A percentile compares a stretch with the other conserved stretches of the same genome.
Conservation (phyloP, 2,797 vertebrate species). For the Leptoclinus maculatus region DNA sequence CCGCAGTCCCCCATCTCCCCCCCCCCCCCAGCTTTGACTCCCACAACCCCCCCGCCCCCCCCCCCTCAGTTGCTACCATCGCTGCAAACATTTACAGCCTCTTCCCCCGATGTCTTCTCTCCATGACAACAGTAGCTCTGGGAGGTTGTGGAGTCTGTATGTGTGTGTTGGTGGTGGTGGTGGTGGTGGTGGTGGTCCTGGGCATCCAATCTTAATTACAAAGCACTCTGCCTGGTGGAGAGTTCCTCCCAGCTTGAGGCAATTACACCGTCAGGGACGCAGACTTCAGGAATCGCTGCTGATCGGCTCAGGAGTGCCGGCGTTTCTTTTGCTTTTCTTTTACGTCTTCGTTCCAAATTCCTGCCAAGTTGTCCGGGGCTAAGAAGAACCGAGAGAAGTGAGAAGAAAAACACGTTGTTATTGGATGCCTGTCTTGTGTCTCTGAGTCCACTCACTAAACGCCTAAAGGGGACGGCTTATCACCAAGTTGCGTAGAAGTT, state of each 20-base stretch:
- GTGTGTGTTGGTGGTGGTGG: constrained; percentile 39
- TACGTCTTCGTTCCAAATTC: constrained; percentile 65
- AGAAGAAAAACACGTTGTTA: constrained; percentile 53
- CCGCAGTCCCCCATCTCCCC: constrained; percentile 75
- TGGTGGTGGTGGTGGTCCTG: constrained; percentile 60
- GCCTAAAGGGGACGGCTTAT: constrained; percentile 68
- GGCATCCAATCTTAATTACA: constrained; percentile 86
- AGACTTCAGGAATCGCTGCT: constrained; percentile 50
- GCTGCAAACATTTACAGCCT: constrained; percentile 71
- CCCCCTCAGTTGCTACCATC: constrained; percentile 28
- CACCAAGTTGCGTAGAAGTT: constrained; percentile 59
- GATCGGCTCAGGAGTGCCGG: constrained; percentile 64
- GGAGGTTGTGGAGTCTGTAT: constrained; percentile 42
- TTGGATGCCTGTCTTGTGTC: constrained; percentile 62
- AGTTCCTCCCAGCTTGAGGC: constrained; percentile 39
- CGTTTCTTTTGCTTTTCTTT: constrained; percentile 6
- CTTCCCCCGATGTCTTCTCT: constrained; percentile 64
- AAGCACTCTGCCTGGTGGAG: constrained; percentile 52
- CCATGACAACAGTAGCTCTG: constrained; percentile 79
- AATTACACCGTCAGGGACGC: constrained; percentile 74
- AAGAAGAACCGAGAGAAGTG: constrained; percentile 23
- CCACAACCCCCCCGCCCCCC: constrained; percentile 15
- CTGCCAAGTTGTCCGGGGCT: constrained; percentile 74
- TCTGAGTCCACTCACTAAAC: constrained; percentile 53
- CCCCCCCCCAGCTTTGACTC: constrained; percentile 43